Conservation (phyloP, 1,140 invertebrate species). For the Anagrus nilaparvatae region DNA sequence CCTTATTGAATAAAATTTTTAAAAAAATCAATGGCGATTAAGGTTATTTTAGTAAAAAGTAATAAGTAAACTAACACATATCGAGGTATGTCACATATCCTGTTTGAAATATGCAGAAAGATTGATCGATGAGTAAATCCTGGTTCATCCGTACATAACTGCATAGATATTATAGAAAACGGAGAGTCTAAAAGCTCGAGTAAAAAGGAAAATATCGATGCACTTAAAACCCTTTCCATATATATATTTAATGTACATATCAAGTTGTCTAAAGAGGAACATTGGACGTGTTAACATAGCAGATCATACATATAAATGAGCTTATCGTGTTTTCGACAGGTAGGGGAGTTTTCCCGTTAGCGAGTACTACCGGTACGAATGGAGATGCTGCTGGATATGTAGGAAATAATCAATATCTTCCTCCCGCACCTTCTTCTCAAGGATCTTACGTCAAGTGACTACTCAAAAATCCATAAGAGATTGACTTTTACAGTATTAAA, state of each 20-base stretch:
- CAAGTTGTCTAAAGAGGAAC: neutral
- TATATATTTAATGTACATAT: neutral
- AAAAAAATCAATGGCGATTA: too few relatives aligned
- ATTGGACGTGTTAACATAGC: neutral
- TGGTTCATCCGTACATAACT: too few relatives aligned
- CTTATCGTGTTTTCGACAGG: slow-evolving; percentile 28
- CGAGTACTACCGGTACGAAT: neutral
- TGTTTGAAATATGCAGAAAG: too few relatives aligned
- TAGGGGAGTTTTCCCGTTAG: slow-evolving; percentile 16
- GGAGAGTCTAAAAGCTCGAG: too few relatives aligned
- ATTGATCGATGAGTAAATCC: too few relatives aligned
- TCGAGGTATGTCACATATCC: too few relatives aligned
- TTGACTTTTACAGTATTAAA: too few relatives aligned
- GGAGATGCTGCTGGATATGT: slow-evolving; percentile 19
- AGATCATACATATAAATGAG: slow-evolving; percentile 26
- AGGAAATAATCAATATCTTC: slow-evolving; percentile 36
- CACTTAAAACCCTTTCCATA: neutral
- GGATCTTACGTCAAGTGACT: slow-evolving; percentile 33
- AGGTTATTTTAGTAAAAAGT: too few relatives aligned
- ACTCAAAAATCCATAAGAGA: neutral
- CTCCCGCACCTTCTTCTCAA: too few relatives aligned
- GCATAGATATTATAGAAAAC: too few relatives aligned
- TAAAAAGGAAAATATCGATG: neutral
- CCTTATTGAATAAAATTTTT: too few relatives aligned
- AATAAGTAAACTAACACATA: too few relatives aligned